Base-by-base conservation (phyloP, 2,888 invertebrate species). In the Pharmacophagus antenor region DNA sequence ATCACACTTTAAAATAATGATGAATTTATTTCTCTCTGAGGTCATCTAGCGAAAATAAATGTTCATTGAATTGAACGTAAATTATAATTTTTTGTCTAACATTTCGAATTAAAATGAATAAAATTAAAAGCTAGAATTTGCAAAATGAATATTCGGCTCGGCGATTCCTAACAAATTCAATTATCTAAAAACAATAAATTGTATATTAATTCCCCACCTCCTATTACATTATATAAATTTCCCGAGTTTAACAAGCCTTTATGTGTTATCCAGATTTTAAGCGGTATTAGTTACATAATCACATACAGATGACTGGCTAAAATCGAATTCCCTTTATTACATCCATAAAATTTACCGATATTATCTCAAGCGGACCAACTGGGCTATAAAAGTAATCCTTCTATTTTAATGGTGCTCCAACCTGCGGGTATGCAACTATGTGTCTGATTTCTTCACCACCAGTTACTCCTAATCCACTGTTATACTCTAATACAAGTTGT, bases 291-390 rank as follows among this genome's bases (percentile, higher is more conserved):
- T 46, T 77, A 77, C 73, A 82, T 81, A 86, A 85, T 86, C 80
- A 80, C 77, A 80, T 80, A 84, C 83, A 83, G 81, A 84, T 82
- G 82, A 86, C 82, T 84, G 80, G 82, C 81, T 85, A 85, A 86
- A 87, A 85, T 86, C 84, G 85, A 87, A 88, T 84, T 83, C 82
- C 83, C 83, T 87, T 88, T 88, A 88, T 87, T 86, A 79, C 85
- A 74, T 74, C 76, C 84, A 87, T 88, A 88, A 89, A 89, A 86
- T 88, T 85, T 84, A 82, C 84, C 82, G 85, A 88, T 88, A 88
- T 88, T 87, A 87, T 87, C 88, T 86, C 81, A 82, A 85, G 80
- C 85, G 84, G 75, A 82, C 84, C 83, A 85, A 85, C 80, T 70
- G 79, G 77, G 81, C 81, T 67, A 86, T 88, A 87, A 88, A 88